These are phyloP conservation scores for Autographa gamma DNA, from an alignment of 2,888 invertebrate species.

Conservation along the genomic window DNA sequence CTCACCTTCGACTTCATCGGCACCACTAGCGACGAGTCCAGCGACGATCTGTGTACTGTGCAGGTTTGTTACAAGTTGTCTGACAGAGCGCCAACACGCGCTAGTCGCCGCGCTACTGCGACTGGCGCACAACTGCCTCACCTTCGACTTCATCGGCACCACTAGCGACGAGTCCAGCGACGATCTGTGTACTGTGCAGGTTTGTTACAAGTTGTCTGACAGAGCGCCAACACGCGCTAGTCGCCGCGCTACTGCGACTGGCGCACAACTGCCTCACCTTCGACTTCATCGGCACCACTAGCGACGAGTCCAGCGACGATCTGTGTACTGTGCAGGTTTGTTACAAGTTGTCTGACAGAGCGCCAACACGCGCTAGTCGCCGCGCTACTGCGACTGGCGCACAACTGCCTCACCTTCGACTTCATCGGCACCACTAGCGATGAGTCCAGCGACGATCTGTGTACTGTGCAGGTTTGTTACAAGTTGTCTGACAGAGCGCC, in stretches of 20 bases:
- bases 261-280: slow-evolving; percentile 98
- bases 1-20: slow-evolving; percentile 99
- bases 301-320: slow-evolving; percentile 99
- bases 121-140: slow-evolving; percentile 97
- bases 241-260: slow-evolving; percentile 94
- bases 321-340: slow-evolving; percentile 96
- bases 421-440: slow-evolving; percentile 99
- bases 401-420: slow-evolving; percentile 98
- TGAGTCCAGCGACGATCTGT: slow-evolving; percentile 98
- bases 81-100: slow-evolving; percentile 93
- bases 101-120: slow-evolving; percentile 93
- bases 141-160: slow-evolving; percentile 99
- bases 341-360: no score
- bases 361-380: slow-evolving; percentile 92
- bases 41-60: slow-evolving; percentile 98
- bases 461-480: slow-evolving; percentile 94
- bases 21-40: slow-evolving; percentile 98
- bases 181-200: slow-evolving; percentile 98
- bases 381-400: slow-evolving; percentile 95
- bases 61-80: slow-evolving; percentile 90
- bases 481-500: no score
- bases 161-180: slow-evolving; percentile 99
- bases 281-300: slow-evolving; percentile 99
- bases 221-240: slow-evolving; percentile 92
- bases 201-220: slow-evolving; percentile 61